Conservation (phyloP, 2,888 invertebrate genomes). For the Hypselothyrea guttata region DNA sequence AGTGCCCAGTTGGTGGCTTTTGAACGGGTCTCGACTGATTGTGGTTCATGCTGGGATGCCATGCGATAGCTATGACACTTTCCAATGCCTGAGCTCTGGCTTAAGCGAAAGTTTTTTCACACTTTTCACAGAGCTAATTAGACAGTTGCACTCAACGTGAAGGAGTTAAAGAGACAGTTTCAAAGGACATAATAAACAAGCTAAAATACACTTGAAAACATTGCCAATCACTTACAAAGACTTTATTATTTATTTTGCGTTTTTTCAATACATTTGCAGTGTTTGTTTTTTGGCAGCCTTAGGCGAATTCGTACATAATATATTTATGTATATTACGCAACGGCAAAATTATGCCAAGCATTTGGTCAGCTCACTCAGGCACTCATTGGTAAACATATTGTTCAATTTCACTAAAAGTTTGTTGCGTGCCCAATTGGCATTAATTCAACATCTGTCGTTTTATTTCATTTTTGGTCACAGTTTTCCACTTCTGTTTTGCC, state of each 20-base stretch:
- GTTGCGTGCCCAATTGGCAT: conserved; percentile 65
- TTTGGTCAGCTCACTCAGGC: conserved; percentile 10
- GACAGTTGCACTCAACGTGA: conserved; percentile 22
- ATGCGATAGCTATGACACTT: conserved; percentile 44
- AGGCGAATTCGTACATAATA: not conserved
- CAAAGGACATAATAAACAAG: not conserved
- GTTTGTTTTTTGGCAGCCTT: too few species aligned
- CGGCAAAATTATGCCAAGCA: conserved; percentile 7
- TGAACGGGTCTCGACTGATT: conserved; percentile 14
- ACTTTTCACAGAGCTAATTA: conserved; percentile 50
- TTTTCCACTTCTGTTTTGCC: conserved; percentile 35
- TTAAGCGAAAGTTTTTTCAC: conserved; percentile 65
- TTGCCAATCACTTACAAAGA: not conserved
- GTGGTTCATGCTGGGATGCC: conserved; percentile 26
- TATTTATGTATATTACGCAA: conserved; percentile 25
- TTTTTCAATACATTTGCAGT: not conserved
- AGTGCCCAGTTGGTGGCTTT: conserved; percentile 35
- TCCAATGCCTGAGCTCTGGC: conserved; percentile 36
- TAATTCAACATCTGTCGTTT: conserved; percentile 57
- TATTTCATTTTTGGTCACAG: conserved; percentile 42
- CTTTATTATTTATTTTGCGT: not conserved
- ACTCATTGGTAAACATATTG: conserved; percentile 14
- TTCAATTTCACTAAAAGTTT: conserved; percentile 68
- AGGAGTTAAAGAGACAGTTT: conserved; percentile 11
- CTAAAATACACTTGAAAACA: not conserved